A percentile compares a stretch with the other conserved stretches of the same genome.
phyloP scores from a whole-genome alignment of 2,888 invertebrate species.

The Metallyticus violacea region DNA sequence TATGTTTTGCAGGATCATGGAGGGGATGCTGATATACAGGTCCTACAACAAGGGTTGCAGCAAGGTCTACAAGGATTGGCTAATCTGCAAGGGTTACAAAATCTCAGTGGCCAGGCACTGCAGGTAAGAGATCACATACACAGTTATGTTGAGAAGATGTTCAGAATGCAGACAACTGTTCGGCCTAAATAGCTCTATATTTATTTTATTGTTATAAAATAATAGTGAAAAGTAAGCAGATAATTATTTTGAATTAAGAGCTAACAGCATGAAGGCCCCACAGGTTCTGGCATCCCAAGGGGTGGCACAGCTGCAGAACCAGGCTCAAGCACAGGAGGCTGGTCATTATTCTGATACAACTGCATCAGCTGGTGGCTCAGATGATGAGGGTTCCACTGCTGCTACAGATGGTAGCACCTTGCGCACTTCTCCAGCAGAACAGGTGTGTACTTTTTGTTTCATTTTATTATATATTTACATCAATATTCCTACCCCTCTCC shows the following conservation, averaged over 20 bases:
- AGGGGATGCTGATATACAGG: conserved; percentile 53
- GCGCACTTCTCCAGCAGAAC: conserved; percentile 79
- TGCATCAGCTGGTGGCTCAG: conserved; percentile 85
- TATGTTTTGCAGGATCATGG: conserved; percentile 58
- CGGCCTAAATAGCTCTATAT: too few species aligned
- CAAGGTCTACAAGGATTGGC: conserved; percentile 46
- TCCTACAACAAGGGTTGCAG: conserved; percentile 50
- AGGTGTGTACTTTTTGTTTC: conserved; percentile 39
- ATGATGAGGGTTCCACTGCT: conserved; percentile 93
- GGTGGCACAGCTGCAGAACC: conserved; percentile 42
- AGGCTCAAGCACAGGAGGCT: conserved; percentile 46
- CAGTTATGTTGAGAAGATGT: not conserved
- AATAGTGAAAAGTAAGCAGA: too few species aligned
- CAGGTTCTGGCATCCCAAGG: conserved; percentile 48
- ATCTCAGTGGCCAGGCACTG: conserved; percentile 46
- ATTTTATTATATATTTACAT: too few species aligned
- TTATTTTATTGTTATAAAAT: too few species aligned
- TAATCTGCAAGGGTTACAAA: conserved; percentile 42
- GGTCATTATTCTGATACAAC: conserved; percentile 77
- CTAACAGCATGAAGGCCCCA: conserved; percentile 45
- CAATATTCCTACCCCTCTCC: too few species aligned
- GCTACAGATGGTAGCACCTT: conserved; percentile 93
- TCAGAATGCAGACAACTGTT: not conserved
- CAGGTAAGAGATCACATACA: conserved; percentile 33
- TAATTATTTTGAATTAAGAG: not conserved